phyloP scores from a whole-genome alignment of 2,888 invertebrate genomes.

The Drosophila stalkeri region DNA sequence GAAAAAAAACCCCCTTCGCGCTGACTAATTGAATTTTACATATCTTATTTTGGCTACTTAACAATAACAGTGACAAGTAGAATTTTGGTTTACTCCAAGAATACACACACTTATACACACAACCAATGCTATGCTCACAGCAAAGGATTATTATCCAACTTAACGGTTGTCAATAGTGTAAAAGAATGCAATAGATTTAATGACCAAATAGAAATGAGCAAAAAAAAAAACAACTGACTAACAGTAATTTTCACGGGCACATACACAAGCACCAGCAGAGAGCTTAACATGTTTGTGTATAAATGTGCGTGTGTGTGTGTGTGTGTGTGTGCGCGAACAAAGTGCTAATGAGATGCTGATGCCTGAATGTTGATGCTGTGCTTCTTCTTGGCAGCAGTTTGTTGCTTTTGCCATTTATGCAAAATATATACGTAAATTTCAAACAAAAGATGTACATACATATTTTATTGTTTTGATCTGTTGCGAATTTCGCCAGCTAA shows the following conservation, averaged over 20 bases:
- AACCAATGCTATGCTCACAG: constrained; percentile 15
- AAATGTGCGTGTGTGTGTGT: constrained; percentile 26
- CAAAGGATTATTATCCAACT: constrained; percentile 67
- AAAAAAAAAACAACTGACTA: constrained; percentile 47
- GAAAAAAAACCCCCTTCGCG: constrained; percentile 17
- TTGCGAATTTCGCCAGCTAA: constrained; percentile 58
- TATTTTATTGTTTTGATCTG: constrained; percentile 62
- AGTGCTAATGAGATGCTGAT: constrained; percentile 78
- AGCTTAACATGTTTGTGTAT: constrained; percentile 19
- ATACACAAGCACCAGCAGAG: constrained; percentile 30
- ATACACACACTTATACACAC: constrained; percentile 32
- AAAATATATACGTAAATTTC: constrained; percentile 62
- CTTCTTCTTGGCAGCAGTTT: constrained; percentile 53
- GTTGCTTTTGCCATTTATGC: constrained; percentile 80
- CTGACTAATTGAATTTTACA: constrained; percentile 68
- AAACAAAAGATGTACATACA: constrained; percentile 72
- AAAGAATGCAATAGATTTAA: constrained; percentile 65
- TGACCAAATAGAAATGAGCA: constrained; percentile 39
- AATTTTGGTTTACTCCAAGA: constrained; percentile 31
- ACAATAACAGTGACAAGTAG: constrained; percentile 46
- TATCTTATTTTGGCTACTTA: constrained; percentile 53
- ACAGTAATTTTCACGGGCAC: constrained; percentile 78
- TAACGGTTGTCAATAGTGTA: constrained; percentile 56
- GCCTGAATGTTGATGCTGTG: constrained; percentile 59
- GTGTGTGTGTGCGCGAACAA: constrained; percentile 46